phyloP scores from a whole-genome alignment of 2,797 vertebrate genomes.

The Catostomus latipinnis region DNA sequence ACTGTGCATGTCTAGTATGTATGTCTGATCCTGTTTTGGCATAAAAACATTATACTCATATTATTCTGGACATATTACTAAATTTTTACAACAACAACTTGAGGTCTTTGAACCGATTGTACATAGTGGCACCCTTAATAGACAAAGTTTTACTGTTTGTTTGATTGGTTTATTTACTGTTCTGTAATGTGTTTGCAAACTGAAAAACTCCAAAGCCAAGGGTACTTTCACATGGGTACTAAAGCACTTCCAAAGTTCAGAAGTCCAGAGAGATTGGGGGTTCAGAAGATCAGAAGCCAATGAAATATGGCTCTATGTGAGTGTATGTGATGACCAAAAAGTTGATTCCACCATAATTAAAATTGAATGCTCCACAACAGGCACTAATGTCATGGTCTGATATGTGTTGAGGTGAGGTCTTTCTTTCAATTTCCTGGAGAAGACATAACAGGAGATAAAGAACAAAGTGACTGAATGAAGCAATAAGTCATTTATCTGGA shows the following conservation, averaged over 20 bases:
- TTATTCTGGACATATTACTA: too few relatives aligned
- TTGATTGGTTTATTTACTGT: constrained; percentile 6
- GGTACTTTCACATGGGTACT: neutral
- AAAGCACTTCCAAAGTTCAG: neutral
- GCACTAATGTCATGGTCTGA: neutral
- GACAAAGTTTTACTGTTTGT: neutral
- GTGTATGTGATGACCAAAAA: neutral
- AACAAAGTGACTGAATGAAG: neutral
- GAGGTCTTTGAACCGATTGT: neutral
- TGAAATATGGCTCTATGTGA: neutral
- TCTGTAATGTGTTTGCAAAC: constrained; percentile 2
- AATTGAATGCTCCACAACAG: constrained; percentile 1
- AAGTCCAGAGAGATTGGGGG: constrained; percentile 10
- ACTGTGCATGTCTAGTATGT: too few relatives aligned
- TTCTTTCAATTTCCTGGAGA: constrained; percentile 41
- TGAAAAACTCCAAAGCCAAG: neutral
- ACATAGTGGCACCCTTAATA: neutral
- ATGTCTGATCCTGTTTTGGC: too few relatives aligned
- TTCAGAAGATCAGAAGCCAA: constrained; percentile 13
- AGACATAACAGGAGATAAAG: constrained; percentile 35
- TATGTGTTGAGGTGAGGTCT: constrained; percentile 23
- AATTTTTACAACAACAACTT: neutral
- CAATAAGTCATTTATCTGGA: constrained; percentile 20
- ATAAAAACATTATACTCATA: too few relatives aligned
- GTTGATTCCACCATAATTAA: neutral